Conservation (phyloP, 2,888 invertebrate genomes). For the Halictus quadricinctus region DNA sequence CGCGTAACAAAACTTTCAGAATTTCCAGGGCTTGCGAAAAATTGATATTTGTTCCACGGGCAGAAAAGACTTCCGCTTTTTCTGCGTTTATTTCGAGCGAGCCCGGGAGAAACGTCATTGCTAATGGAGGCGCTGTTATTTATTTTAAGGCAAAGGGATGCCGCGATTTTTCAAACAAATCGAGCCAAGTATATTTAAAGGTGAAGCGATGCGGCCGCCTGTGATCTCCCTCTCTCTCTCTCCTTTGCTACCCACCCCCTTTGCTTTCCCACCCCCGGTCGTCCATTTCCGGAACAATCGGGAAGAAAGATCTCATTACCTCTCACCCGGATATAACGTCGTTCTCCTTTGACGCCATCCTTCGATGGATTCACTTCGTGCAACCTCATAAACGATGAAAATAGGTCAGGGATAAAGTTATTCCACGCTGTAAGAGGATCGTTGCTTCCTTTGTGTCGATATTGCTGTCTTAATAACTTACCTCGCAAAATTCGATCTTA, state of each 20-base stretch:
- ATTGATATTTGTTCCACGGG: neutral
- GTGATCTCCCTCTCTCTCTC: constrained; percentile 11
- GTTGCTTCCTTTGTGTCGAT: constrained; percentile 45
- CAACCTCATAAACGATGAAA: constrained; percentile 61
- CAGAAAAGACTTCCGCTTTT: neutral
- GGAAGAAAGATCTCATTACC: constrained; percentile 59
- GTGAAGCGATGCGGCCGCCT: constrained; percentile 17
- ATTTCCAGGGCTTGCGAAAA: neutral
- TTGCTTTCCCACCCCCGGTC: neutral
- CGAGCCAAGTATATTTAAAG: neutral
- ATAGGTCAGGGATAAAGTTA: constrained; percentile 66
- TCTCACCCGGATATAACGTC: constrained; percentile 61
- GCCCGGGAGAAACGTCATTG: neutral
- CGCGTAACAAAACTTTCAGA: neutral
- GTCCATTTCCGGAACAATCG: constrained; percentile 53
- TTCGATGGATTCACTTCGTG: constrained; percentile 60
- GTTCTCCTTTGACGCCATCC: constrained; percentile 64
- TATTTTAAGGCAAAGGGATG: constrained; percentile 4
- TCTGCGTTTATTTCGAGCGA: neutral
- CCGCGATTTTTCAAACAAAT: constrained; percentile 2
- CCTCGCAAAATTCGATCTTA: constrained; percentile 38
- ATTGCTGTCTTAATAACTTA: constrained; percentile 48
- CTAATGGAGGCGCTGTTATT: neutral
- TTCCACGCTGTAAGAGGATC: constrained; percentile 42
- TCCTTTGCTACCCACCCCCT: neutral